Percentiles rank a stretch among this genome's conserved stretches.
Evolutionary conservation across 1,140 invertebrate genomes (phyloP).

Genomic region (Brachionus sp.): DNA sequence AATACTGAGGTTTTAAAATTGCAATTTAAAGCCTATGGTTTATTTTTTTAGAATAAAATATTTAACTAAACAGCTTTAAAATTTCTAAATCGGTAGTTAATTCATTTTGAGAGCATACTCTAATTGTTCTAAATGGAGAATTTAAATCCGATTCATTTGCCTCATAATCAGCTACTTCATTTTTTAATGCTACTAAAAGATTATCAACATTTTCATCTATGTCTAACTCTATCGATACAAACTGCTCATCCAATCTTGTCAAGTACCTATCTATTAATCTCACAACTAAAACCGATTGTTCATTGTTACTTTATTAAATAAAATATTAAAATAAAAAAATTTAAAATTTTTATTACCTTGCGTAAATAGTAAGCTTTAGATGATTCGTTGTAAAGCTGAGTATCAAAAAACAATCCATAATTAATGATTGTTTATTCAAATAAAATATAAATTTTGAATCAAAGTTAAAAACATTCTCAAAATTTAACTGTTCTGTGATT

Average conservation of each 20-base stretch:
- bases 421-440: slow-evolving; percentile 26
- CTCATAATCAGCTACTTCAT: background rate
- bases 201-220: background rate
- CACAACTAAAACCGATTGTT: background rate
- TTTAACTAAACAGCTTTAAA: background rate
- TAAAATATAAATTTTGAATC: background rate
- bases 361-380: background rate
- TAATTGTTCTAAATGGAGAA: background rate
- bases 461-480: background rate
- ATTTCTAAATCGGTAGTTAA: background rate
- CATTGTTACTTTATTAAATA: background rate
- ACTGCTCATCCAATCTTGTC: background rate
- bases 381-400: background rate
- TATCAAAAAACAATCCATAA: background rate
- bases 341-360: background rate
- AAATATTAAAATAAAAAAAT: background rate
- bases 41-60: background rate
- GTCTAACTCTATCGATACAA: background rate
- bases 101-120: background rate
- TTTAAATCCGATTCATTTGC: background rate
- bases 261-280: background rate
- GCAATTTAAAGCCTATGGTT: too few species aligned
- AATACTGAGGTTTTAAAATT: too few species aligned
- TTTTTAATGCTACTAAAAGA: background rate
- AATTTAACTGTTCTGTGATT: background rate